phyloP scores from a whole-genome alignment of 2,113 vertebrate species.

The Chaetodon auriga region DNA sequence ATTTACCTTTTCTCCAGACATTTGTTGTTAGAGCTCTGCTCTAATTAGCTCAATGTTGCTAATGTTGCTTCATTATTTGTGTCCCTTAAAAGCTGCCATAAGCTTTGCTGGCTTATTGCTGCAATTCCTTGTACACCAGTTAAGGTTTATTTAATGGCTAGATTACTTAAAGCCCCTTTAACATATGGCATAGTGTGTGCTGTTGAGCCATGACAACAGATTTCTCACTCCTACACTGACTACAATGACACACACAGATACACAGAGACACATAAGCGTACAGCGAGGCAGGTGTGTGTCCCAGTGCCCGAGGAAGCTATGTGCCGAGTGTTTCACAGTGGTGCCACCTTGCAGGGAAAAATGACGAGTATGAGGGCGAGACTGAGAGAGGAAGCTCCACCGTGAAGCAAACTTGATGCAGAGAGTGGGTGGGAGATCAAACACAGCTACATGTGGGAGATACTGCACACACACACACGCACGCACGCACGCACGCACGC shows the following conservation, averaged over 20 bases:
- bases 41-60: constrained; percentile 39
- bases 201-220: background rate
- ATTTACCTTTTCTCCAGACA: constrained; percentile 17
- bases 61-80: constrained; percentile 28
- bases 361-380: constrained; percentile 14
- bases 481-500: constrained; percentile 19
- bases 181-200: background rate
- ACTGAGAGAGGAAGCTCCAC: constrained; percentile 25
- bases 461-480: constrained; percentile 18
- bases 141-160: background rate
- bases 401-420: constrained; percentile 44
- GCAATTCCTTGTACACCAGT: background rate
- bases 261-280: constrained; percentile 3
- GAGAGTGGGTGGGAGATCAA: constrained; percentile 57
- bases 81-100: background rate
- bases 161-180: constrained; percentile 22
- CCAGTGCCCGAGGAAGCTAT: constrained; percentile 40
- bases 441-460: constrained; percentile 37
- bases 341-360: constrained; percentile 31
- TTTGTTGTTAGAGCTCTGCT: constrained; percentile 12
- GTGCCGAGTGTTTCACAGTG: constrained; percentile 30
- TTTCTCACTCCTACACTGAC: background rate
- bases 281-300: constrained; percentile 37
- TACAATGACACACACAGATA: background rate
- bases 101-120: background rate